These are phyloP conservation scores for Coendou prehensilis DNA, from an alignment of 2,797 vertebrate genomes.

Conservation along the genomic window DNA sequence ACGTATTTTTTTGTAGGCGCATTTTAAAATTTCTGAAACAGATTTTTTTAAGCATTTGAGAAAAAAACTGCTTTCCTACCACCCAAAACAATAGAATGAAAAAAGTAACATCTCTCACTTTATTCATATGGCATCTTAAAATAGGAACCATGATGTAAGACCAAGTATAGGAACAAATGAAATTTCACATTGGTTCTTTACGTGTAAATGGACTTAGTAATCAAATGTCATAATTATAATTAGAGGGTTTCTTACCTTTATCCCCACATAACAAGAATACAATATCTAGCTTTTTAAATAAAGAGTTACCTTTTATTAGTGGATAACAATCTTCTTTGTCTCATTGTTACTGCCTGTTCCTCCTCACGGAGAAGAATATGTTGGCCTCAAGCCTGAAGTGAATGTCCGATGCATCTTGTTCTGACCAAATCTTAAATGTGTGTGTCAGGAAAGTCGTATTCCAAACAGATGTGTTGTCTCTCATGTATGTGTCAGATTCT, in stretches of 20 bases:
- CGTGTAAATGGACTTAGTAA: neutral
- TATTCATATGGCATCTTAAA: neutral
- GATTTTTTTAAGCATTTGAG: neutral
- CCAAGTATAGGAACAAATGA: neutral
- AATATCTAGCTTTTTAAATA: neutral
- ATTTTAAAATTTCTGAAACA: neutral
- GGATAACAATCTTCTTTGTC: neutral
- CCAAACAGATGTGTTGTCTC: neutral
- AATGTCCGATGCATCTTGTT: neutral
- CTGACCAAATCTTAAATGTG: neutral
- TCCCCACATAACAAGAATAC: neutral
- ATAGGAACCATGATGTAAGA: neutral
- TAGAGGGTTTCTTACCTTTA: neutral
- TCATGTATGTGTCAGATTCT: neutral
- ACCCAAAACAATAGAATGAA: neutral
- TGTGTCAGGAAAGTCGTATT: neutral
- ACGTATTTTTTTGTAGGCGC: neutral
- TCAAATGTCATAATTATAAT: neutral
- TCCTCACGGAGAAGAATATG: neutral
- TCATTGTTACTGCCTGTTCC: neutral
- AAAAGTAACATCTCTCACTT: neutral
- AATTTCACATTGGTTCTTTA: neutral
- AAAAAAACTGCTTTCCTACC: neutral
- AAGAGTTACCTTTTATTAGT: neutral
- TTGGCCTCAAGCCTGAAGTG: neutral